A percentile compares a stretch with the other conserved stretches of the same genome.
These are phyloP conservation scores for Ophiothrix spiculata DNA, from an alignment of 35 echinoderm and acorn worm species.

Conservation along the genomic window DNA sequence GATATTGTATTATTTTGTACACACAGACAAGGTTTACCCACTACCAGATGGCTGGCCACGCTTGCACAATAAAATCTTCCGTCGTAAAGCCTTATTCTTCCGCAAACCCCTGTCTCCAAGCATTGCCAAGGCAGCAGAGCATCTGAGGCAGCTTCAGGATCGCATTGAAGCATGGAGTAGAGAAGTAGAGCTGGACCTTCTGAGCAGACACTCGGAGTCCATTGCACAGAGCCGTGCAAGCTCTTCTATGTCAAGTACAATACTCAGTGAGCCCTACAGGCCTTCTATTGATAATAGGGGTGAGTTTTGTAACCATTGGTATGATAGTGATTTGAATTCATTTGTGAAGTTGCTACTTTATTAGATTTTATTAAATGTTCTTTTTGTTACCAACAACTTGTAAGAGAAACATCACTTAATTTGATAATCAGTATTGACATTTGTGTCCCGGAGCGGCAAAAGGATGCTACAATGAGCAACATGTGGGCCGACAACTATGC, in stretches of 20 bases:
- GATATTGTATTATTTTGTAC: no score
- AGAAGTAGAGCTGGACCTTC: slow-evolving; percentile 91
- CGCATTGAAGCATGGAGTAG: slow-evolving; percentile 91
- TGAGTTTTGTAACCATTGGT: not conserved
- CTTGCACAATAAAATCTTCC: slow-evolving; percentile 88
- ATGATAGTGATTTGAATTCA: no score
- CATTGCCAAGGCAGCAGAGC: slow-evolving; percentile 68
- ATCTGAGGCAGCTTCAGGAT: slow-evolving; percentile 87
- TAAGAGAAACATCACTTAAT: no score
- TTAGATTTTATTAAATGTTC: no score
- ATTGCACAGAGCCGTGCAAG: not conserved
- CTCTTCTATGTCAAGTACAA: not conserved
- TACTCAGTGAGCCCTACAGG: slow-evolving; percentile 4
- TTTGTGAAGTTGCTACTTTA: no score
- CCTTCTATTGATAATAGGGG: slow-evolving; percentile 3
- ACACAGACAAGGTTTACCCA: slow-evolving; percentile 63
- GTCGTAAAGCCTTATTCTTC: slow-evolving; percentile 74
- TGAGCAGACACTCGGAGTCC: slow-evolving; percentile 46
- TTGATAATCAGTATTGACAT: no score
- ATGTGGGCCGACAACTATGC: no score
- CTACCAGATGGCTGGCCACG: slow-evolving; percentile 90
- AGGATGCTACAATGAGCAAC: no score
- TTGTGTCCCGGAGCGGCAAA: no score
- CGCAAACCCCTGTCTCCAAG: slow-evolving; percentile 74
- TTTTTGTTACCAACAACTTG: no score